These are phyloP conservation scores for Rhingia rostrata DNA, from an alignment of 2,888 invertebrate species.

Conservation along the genomic window DNA sequence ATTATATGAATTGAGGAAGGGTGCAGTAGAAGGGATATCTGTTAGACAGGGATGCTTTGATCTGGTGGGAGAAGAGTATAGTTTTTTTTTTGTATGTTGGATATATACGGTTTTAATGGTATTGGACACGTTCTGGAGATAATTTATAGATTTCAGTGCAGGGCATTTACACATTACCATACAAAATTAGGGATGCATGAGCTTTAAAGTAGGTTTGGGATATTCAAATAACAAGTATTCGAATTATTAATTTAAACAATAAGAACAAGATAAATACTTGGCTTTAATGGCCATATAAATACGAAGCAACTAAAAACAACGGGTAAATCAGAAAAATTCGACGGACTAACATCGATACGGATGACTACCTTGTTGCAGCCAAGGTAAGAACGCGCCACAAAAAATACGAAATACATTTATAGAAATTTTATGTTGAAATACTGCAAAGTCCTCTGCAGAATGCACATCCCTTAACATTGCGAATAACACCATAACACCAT, in stretches of 20 bases:
- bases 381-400: too few relatives aligned
- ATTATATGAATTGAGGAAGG: slow-evolving; percentile 53
- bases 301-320: too few relatives aligned
- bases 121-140: slow-evolving; percentile 43
- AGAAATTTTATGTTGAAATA: too few relatives aligned
- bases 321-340: too few relatives aligned
- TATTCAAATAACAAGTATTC: slow-evolving; percentile 10
- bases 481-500: too few relatives aligned
- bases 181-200: too few relatives aligned
- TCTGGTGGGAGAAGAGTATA: neutral
- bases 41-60: neutral
- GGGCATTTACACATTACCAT: neutral
- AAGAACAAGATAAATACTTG: neutral
- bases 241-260: slow-evolving; percentile 2
- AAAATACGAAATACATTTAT: too few relatives aligned
- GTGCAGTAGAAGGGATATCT: slow-evolving; percentile 38
- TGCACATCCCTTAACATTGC: too few relatives aligned
- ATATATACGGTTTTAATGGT: slow-evolving; percentile 5
- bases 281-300: slow-evolving; percentile 19
- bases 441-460: too few relatives aligned
- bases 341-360: too few relatives aligned
- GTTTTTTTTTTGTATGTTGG: slow-evolving; percentile 1
- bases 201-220: too few relatives aligned
- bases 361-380: too few relatives aligned
- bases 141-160: slow-evolving; percentile 30